phyloP scores from a whole-genome alignment of 2,888 invertebrate genomes.

The Bellardia pandia region DNA sequence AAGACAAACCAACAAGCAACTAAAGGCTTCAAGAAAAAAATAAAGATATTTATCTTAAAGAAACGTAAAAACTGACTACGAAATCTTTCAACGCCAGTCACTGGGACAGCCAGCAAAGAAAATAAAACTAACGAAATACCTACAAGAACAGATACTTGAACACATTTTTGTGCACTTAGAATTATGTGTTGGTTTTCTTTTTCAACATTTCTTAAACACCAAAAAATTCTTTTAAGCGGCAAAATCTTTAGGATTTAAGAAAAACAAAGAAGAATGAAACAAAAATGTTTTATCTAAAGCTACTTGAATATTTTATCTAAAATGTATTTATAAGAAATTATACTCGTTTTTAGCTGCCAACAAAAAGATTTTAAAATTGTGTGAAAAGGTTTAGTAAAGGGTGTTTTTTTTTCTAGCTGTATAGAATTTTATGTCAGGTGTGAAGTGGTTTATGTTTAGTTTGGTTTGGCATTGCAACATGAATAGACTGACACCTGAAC shows the following conservation, averaged over 20 bases:
- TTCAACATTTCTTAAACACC: not conserved
- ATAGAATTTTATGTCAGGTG: too few relatives aligned
- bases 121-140: slow-evolving; percentile 1
- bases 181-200: not conserved
- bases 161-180: not conserved
- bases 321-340: slow-evolving; percentile 23
- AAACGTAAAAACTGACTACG: slow-evolving; percentile 41
- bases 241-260: not conserved
- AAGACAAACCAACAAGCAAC: slow-evolving; percentile 26
- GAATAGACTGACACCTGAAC: too few relatives aligned
- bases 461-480: too few relatives aligned
- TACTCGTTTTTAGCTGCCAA: not conserved
- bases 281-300: slow-evolving; percentile 38
- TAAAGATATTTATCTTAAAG: slow-evolving; percentile 64
- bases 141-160: slow-evolving; percentile 39
- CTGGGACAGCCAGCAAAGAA: slow-evolving; percentile 4
- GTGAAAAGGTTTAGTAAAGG: not conserved
- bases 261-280: not conserved
- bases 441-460: too few relatives aligned
- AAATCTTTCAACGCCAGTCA: slow-evolving; percentile 56
- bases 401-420: too few relatives aligned
- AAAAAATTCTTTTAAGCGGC: not conserved
- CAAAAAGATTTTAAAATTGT: not conserved
- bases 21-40: slow-evolving; percentile 13
- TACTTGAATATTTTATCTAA: slow-evolving; percentile 49